phyloP scores from a whole-genome alignment of 1,140 invertebrate species.

The Brachionus angularis region DNA sequence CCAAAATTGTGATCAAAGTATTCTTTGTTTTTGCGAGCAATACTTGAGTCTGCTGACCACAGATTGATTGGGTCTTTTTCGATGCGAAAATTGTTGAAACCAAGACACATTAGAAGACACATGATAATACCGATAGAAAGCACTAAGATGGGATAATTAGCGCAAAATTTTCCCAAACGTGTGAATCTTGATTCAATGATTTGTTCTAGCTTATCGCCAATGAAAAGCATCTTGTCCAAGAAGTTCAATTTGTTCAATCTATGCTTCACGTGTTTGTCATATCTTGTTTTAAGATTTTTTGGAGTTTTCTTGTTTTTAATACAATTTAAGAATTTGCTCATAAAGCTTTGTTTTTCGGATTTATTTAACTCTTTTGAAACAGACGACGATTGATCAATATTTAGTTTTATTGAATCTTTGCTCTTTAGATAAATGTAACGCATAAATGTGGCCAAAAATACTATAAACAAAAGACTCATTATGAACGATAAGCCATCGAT shows the following conservation, averaged over 20 bases:
- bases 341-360: too few relatives aligned
- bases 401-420: background rate
- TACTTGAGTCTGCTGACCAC: constrained; percentile 83
- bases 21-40: constrained; percentile 76
- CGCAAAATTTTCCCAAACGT: constrained; percentile 67
- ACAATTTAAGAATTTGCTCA: too few relatives aligned
- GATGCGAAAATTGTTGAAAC: constrained; percentile 67
- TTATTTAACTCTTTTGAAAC: too few relatives aligned
- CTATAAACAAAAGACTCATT: background rate
- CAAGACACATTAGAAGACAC: constrained; percentile 65
- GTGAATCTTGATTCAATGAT: background rate
- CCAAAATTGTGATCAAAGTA: constrained; percentile 70
- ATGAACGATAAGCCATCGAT: background rate
- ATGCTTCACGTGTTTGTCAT: too few relatives aligned
- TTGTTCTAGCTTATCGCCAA: constrained; percentile 36
- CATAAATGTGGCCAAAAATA: background rate
- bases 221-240: constrained; percentile 8
- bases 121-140: constrained; percentile 67
- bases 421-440: background rate
- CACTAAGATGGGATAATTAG: constrained; percentile 71
- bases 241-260: background rate
- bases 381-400: background rate
- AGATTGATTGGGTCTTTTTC: constrained; percentile 92
- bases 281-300: too few relatives aligned
- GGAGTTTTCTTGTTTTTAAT: too few relatives aligned